Evolutionary conservation across 1,140 invertebrate genomes (phyloP), one percentile per base, ranked within the genome.

Genomic region (Papilio machaon): DNA sequence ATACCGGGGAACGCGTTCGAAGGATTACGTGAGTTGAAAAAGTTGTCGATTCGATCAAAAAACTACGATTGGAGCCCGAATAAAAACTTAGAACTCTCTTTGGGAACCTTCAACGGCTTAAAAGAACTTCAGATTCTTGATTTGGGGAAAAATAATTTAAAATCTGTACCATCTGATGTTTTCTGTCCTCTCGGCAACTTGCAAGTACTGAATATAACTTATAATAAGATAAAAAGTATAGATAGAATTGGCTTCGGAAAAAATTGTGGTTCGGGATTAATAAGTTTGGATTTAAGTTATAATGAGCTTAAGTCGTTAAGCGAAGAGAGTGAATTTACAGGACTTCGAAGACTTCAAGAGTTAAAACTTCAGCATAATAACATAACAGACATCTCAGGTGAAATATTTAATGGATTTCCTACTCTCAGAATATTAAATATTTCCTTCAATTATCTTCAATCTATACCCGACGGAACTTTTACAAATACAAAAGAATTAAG

Each of bases 301-400:
- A 98, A 98, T 93, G 96, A 97, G 85, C 92, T 98, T 38, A 95
- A 96, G 47, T 95, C 95, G 35, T 91, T 98, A 9, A 95, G 96
- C 6, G 96, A 97, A 81, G 96, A 97, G 52, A 97, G 97, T 49
- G 97, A 97, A 81, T 95, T 98, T 80, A 95, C 96, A 0, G 94
- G 96, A 9, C 91, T 99, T 77, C 95, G 97, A 23, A 95, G 97
- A 58, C 94, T 99, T 47, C 96, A 98, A 89, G 96, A 97, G 79
- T 91, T 99, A 2, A 95, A 96, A 84, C 93, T 99, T 54, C 97
- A 98, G 89, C 96, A 97, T 87, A 99, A 99, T 91, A 96, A 97
- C 76, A 96, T 99, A 73, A 95, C 95, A 23, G 96, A 98, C 83
- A 95, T 98, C 43, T 97, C 96, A n/a, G 96, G 97, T 78, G 97